Evolutionary conservation across 2,113 vertebrate genomes (phyloP).

Genomic region (Hippolais icterina): DNA sequence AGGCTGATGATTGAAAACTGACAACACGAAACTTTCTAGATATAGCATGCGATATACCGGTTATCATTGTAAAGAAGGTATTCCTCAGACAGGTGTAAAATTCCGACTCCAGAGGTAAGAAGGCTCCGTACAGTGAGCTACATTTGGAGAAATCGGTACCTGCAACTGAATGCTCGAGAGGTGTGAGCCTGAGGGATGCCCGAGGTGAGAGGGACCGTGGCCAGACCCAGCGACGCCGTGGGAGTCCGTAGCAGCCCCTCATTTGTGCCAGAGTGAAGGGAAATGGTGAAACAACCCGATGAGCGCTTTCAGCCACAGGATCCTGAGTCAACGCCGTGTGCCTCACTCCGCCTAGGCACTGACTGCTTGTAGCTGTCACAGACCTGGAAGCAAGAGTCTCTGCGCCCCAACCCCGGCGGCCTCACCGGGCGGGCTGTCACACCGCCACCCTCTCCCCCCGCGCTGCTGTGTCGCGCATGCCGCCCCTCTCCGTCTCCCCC

Average conservation of each 20-base stretch:
- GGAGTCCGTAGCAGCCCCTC: background rate
- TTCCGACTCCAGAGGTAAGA: background rate
- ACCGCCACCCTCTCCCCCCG: background rate
- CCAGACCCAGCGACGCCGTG: background rate
- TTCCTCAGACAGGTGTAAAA: background rate
- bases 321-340: background rate
- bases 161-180: background rate
- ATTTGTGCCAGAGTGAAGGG: background rate
- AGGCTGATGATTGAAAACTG: background rate
- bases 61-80: rapidly evolving
- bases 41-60: rapidly evolving
- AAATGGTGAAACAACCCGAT: rapidly evolving
- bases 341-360: background rate
- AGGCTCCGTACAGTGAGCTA: background rate
- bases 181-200: background rate
- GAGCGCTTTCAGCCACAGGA: background rate
- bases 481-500: background rate
- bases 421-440: background rate
- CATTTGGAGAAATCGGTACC: background rate
- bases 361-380: rapidly evolving
- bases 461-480: background rate
- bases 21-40: background rate
- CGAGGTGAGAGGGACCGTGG: too few species aligned
- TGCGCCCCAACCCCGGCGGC: background rate
- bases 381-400: background rate